Evolutionary conservation across 2,797 vertebrate genomes (phyloP).

Genomic region (Aldrovandia affinis): DNA sequence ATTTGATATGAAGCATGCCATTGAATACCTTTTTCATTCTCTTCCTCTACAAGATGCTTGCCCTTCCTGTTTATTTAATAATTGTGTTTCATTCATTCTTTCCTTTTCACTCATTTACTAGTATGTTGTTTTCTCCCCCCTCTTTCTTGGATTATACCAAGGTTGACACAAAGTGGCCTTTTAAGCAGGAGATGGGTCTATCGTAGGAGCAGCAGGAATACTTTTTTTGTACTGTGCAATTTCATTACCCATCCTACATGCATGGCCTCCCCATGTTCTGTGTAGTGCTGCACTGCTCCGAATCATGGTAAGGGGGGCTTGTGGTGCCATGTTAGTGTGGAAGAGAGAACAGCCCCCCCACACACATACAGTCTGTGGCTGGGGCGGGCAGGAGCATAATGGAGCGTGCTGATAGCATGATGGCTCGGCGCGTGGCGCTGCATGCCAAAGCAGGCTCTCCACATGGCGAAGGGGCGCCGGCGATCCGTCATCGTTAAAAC

Average conservation of each 20-base stretch:
- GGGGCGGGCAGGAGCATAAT: neutral
- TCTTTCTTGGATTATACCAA: neutral
- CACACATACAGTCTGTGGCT: neutral
- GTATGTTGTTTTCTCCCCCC: neutral
- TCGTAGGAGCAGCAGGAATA: neutral
- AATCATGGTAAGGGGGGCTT: conserved; percentile 24
- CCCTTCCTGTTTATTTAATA: neutral
- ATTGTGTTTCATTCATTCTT: neutral
- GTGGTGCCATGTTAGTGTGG: neutral
- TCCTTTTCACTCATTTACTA: neutral
- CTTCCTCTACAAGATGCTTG: neutral
- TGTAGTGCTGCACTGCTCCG: neutral
- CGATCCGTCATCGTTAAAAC: conserved; percentile 18
- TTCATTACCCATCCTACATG: conserved; percentile 1
- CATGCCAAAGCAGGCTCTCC: neutral
- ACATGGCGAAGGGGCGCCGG: neutral
- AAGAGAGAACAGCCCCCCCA: neutral
- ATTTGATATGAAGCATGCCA: neutral
- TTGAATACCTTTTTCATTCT: neutral
- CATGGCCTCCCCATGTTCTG: neutral
- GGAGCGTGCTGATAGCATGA: conserved; percentile 11
- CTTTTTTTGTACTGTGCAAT: conserved; percentile 29
- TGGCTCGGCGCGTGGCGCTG: neutral
- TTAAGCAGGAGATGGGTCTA: neutral
- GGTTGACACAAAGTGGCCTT: neutral